Conservation (phyloP, 2,888 invertebrate genomes). For the Pantelozetes paolii region DNA sequence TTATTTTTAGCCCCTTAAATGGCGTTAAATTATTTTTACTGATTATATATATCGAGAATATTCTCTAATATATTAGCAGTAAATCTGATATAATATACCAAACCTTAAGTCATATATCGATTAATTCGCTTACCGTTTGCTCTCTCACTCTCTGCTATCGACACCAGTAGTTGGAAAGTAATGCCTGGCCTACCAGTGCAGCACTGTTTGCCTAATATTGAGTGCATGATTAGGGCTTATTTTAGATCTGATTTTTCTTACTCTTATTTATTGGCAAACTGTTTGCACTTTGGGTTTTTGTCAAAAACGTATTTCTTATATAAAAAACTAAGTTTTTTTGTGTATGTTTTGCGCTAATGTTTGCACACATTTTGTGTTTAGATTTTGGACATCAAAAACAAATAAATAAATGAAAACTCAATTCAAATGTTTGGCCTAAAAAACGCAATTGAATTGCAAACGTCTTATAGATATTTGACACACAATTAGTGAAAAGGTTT, state of each 20-base stretch:
- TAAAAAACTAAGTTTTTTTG: neutral
- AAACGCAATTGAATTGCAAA: too few species aligned
- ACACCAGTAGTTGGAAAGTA: neutral
- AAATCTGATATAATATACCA: neutral
- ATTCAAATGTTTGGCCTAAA: too few species aligned
- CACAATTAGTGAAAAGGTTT: too few species aligned
- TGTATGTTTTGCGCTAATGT: too few species aligned
- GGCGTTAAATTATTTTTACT: neutral
- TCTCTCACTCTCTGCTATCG: neutral
- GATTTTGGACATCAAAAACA: neutral
- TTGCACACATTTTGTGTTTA: too few species aligned
- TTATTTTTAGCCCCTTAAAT: neutral
- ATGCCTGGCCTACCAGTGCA: too few species aligned
- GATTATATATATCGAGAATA: neutral
- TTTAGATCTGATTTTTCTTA: neutral
- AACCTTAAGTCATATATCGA: neutral
- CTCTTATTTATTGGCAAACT: slow-evolving; percentile 10
- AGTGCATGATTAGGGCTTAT: slow-evolving; percentile 7
- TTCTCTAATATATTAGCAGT: neutral
- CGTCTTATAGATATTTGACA: too few species aligned
- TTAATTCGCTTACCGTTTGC: neutral
- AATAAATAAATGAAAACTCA: too few species aligned
- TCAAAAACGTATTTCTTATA: neutral
- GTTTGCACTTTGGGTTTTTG: neutral
- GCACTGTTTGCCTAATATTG: neutral